A percentile compares a stretch with the other conserved stretches of the same genome.
These are phyloP conservation scores for Toxotes jaculatrix DNA, from an alignment of 2,113 vertebrate genomes.

Conservation along the genomic window DNA sequence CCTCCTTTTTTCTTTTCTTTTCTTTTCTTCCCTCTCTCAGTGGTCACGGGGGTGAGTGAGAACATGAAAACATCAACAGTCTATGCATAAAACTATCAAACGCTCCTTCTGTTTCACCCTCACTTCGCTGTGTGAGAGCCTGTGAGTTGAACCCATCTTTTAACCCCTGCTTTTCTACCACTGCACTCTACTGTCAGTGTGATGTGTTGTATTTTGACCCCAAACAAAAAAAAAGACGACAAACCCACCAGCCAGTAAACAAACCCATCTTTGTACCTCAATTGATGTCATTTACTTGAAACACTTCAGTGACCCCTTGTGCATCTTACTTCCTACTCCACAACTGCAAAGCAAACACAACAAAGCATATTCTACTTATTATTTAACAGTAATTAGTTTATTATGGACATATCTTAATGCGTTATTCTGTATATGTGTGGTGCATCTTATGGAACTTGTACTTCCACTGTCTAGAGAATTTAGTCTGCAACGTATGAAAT, in stretches of 20 bases:
- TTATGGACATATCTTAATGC: slow-evolving; percentile 75
- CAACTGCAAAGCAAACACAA: slow-evolving; percentile 40
- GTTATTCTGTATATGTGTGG: slow-evolving; percentile 79
- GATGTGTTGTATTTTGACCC: slow-evolving; percentile 64
- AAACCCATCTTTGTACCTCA: slow-evolving; percentile 34
- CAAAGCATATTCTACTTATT: slow-evolving; percentile 47
- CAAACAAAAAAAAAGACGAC: neutral
- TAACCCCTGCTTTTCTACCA: neutral
- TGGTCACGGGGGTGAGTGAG: slow-evolving; percentile 80
- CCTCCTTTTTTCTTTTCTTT: neutral
- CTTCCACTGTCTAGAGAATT: slow-evolving; percentile 79
- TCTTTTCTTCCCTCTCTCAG: slow-evolving; percentile 69
- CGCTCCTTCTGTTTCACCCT: slow-evolving; percentile 46
- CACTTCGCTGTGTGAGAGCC: slow-evolving; percentile 42
- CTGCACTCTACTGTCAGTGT: slow-evolving; percentile 52
- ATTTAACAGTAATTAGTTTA: slow-evolving; percentile 74
- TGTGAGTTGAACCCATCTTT: slow-evolving; percentile 28
- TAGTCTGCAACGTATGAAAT: slow-evolving; percentile 72
- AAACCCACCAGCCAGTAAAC: slow-evolving; percentile 11
- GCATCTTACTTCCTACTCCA: slow-evolving; percentile 61
- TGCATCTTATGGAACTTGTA: slow-evolving; percentile 78
- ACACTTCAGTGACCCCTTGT: slow-evolving; percentile 26
- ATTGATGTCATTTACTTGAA: slow-evolving; percentile 25
- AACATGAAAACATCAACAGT: slow-evolving; percentile 63
- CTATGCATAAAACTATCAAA: slow-evolving; percentile 71